Evolutionary conservation across 2,113 vertebrate genomes (phyloP), one percentile per base, ranked within the genome.

Genomic region (Protomyctophum bolini): DNA sequence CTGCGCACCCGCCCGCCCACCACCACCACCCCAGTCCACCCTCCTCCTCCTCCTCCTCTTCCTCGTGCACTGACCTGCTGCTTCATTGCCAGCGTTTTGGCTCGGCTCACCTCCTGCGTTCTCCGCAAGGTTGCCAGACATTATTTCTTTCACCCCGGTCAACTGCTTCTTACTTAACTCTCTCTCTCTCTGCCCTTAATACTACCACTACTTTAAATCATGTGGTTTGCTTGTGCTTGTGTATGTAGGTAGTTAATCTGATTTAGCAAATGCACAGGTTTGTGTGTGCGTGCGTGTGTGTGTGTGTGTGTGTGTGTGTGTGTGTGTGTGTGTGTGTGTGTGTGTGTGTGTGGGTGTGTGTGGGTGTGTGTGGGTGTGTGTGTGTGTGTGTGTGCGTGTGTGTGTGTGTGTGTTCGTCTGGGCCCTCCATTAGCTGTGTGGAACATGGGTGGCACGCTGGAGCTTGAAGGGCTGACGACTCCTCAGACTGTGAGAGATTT

Each of bases 401-500:
- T 21, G 21, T 21, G 21, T 21, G 21, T 21, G 21, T 21, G 21
- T 21, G 58, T 6, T 1, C 33, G 33, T 41, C 33, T 41, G 33
- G 33, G 33, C 33, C 5, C 33, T 41, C 33, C 33, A 41, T 79
- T 57, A 59, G 29, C 8, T 68, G 12, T 12, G 45, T 10, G 33
- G 55, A 28, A 47, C 52, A 2, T 11, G 47, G 4, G 46, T 62
- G 60, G 60, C 60, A 47, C n/a, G 59, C 65, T 55, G 63, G 65
- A 33, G 12, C 60, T 46, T 67, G 47, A 72, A 12, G 47, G 73
- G 21, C 21, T 15, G 59, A 73, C 66, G 66, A 73, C 52, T 72
- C 33, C 50, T 73, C 63, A 67, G 59, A 66, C 63, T 68, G 50
- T 15, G 54, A 60, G 77, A 77, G 70, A 86, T 84, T 83, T 84